Evolutionary conservation across 2,888 invertebrate species (phyloP).

Genomic region (Antitype chi): DNA sequence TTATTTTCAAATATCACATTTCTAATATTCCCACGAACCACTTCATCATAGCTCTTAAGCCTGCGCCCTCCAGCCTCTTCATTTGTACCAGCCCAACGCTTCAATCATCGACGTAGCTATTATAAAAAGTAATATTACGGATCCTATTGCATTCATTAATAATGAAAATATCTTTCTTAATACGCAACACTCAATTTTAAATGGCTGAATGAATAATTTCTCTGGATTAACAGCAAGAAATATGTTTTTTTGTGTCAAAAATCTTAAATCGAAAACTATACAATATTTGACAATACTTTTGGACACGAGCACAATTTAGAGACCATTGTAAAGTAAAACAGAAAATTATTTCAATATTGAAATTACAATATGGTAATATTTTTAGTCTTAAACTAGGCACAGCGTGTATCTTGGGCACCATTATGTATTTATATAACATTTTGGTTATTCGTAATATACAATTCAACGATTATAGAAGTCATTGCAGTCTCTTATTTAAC

Average conservation of each 20-base stretch:
- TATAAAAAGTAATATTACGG: constrained; percentile 9
- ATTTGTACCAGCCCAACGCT: constrained; percentile 53
- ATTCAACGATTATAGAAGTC: neutral
- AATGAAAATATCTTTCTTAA: neutral
- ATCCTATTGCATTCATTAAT: neutral
- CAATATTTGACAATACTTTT: neutral
- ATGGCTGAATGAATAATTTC: neutral
- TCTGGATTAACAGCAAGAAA: neutral
- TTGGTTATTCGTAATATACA: neutral
- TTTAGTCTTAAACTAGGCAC: neutral
- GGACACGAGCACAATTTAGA: neutral
- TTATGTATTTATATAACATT: neutral
- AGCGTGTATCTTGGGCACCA: neutral
- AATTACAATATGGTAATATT: neutral
- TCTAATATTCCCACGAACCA: constrained; percentile 32
- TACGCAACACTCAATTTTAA: neutral
- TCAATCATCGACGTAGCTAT: constrained; percentile 8
- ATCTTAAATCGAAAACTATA: neutral
- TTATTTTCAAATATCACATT: constrained; percentile 8
- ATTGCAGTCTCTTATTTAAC: neutral
- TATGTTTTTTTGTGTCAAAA: neutral
- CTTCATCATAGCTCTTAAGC: constrained; percentile 25
- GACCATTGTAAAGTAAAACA: neutral
- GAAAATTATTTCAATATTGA: neutral
- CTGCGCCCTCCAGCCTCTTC: constrained; percentile 42